Conservation (phyloP, 2,113 vertebrate genomes). For the Oncorhynchus tshawytscha region DNA sequence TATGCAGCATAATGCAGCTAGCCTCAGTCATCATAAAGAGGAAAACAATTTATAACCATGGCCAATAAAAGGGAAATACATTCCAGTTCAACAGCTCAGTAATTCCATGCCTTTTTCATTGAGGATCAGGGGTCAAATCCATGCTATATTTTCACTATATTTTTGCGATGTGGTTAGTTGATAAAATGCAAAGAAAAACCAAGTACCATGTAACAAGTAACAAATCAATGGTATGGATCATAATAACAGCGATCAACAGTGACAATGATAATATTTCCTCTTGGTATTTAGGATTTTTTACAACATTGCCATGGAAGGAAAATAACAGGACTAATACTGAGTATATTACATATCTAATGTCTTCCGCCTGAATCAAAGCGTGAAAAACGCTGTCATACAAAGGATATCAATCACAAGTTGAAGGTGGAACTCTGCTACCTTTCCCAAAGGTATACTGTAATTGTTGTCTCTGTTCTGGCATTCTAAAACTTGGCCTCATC, state of each 20-base stretch:
- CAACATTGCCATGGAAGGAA: neutral
- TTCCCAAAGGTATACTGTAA: neutral
- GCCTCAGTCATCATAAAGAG: slow-evolving; percentile 37
- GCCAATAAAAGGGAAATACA: slow-evolving; percentile 74
- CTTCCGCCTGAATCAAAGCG: neutral
- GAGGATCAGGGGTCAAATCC: slow-evolving; percentile 80
- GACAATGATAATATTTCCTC: slow-evolving; percentile 23
- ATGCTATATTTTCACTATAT: slow-evolving; percentile 32
- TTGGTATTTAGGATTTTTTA: neutral
- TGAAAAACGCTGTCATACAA: neutral
- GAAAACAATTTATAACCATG: slow-evolving; percentile 77
- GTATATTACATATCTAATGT: neutral
- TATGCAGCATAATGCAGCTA: slow-evolving; percentile 63
- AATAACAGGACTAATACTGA: neutral
- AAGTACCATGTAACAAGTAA: neutral
- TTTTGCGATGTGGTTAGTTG: no score
- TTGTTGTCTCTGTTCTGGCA: neutral
- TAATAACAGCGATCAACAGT: neutral
- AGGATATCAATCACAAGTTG: neutral
- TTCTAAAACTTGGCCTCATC: slow-evolving; percentile 49
- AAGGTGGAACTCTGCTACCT: neutral
- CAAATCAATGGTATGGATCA: neutral
- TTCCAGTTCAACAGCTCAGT: slow-evolving; percentile 57
- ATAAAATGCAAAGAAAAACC: slow-evolving; percentile 27
- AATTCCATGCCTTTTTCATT: slow-evolving; percentile 67